Evolutionary conservation across 1,140 invertebrate species (phyloP), one percentile per base, ranked within the genome.

Genomic region (Anagrus nilaparvatae): DNA sequence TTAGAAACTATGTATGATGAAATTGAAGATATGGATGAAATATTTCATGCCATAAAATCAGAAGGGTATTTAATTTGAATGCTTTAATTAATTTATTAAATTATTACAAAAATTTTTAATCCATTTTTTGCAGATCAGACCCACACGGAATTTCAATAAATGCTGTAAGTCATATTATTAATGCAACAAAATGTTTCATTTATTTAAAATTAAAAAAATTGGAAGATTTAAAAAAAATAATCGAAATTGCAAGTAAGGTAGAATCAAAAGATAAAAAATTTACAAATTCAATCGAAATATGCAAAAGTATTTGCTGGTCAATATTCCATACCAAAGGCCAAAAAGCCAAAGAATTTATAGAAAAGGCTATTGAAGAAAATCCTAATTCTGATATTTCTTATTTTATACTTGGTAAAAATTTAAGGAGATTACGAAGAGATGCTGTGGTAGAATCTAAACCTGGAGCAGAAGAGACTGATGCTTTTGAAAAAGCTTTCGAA

Each of bases 371-470:
- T 7, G 12, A 24, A 1, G 16, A 24, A 5, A 41, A 41, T 25
- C 8, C 20, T 6, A 13, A 34, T n/a, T 41, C 14, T 17, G 31
- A 33, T 24, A 1, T 41, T 6, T 41, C 5, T 4, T 13, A 41
- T 18, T 41, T 41, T 13, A 41, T 41, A 18, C 17, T 41, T 9
- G 40, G 20, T 5, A 41, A 41, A 24, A 41, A 41, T 41, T 13
- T 41, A 10, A 20, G 40, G 4, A n/a, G 40, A 8, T 16, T 33
- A n/a, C 23, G 40, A 19, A 8, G 40, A 19, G 31, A 34, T 13
- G 3, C 4, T 3, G 23, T 29, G 12, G n/a, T 34, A 4, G 23
- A 19, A 8, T n/a, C 40, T 12, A 13, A 20, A 2, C 40, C 40
- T 1, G 5, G 3, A 2, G 3, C 18, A 3, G 40, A 42, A 17